phyloP scores from a whole-genome alignment of 2,888 invertebrate species.

The Halocaridina rubra region DNA sequence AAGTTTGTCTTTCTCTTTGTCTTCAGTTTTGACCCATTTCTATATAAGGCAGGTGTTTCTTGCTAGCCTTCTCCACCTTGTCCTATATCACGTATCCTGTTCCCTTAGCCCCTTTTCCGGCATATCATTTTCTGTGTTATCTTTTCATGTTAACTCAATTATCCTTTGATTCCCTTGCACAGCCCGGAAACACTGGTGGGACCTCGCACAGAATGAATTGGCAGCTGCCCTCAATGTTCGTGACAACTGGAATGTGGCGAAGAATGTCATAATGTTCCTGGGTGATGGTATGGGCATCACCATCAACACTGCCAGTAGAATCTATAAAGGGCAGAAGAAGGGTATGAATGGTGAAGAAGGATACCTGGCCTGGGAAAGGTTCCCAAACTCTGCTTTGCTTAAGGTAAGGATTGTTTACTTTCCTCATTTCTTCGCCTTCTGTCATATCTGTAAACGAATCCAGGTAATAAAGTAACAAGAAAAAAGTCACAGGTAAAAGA shows the following conservation, averaged over 20 bases:
- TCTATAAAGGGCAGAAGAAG: conserved; percentile 76
- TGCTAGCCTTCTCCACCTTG: too few species aligned
- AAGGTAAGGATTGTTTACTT: conserved; percentile 71
- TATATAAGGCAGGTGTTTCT: too few species aligned
- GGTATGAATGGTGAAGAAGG: conserved; percentile 77
- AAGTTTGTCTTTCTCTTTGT: too few species aligned
- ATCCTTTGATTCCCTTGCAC: background rate
- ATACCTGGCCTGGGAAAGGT: conserved; percentile 78
- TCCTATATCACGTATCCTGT: too few species aligned
- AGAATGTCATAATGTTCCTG: conserved; percentile 74
- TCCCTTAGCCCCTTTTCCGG: too few species aligned
- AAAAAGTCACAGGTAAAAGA: background rate
- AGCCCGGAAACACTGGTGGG: conserved; percentile 5
- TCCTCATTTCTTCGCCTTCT: too few species aligned
- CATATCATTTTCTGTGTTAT: too few species aligned
- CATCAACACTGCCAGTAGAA: conserved; percentile 84
- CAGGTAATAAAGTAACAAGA: background rate
- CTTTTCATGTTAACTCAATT: too few species aligned
- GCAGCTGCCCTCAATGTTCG: conserved; percentile 19
- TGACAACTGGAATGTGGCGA: conserved; percentile 27
- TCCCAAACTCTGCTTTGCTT: conserved; percentile 77
- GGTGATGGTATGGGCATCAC: conserved; percentile 93
- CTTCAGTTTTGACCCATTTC: too few species aligned
- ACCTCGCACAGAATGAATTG: conserved; percentile 7
- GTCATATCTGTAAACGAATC: too few species aligned